Conservation (phyloP, 2,888 invertebrate genomes). For the Halictus ligatus region DNA sequence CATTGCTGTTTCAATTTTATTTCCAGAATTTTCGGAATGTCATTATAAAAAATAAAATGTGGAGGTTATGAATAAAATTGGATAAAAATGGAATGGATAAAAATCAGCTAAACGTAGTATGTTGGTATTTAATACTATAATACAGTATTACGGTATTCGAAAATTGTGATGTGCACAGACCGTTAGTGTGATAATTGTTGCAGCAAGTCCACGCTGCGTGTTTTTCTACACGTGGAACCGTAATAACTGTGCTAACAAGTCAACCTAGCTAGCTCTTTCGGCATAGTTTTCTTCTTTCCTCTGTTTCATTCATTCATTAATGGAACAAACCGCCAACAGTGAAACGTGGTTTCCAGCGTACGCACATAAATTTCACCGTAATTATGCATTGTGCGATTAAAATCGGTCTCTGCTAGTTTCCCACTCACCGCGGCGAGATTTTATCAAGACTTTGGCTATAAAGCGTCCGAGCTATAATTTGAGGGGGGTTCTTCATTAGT, state of each 20-base stretch:
- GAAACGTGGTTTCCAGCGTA: slow-evolving; percentile 21
- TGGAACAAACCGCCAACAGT: neutral
- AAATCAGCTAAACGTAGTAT: too few relatives aligned
- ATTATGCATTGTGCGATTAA: slow-evolving; percentile 48
- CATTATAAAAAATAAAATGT: too few relatives aligned
- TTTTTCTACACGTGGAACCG: neutral
- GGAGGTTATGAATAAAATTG: too few relatives aligned
- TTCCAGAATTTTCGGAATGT: too few relatives aligned
- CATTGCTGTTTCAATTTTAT: too few relatives aligned
- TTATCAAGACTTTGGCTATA: slow-evolving; percentile 32
- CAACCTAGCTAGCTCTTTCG: neutral
- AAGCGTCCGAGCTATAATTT: slow-evolving; percentile 9
- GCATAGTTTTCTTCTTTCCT: neutral
- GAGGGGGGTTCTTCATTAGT: slow-evolving; percentile 32
- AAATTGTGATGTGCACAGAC: neutral
- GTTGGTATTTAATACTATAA: neutral
- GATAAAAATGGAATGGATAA: too few relatives aligned
- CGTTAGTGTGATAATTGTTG: neutral
- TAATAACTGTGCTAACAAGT: neutral
- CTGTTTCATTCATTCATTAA: slow-evolving; percentile 15
- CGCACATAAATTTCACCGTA: slow-evolving; percentile 19
- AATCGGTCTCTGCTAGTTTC: slow-evolving; percentile 33
- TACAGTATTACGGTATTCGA: neutral
- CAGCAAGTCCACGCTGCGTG: neutral
- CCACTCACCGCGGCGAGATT: slow-evolving; percentile 16